Evolutionary conservation across 1,140 invertebrate genomes (phyloP), one percentile per base, ranked within the genome.

Genomic region (Phymorhynchus buccinoides): DNA sequence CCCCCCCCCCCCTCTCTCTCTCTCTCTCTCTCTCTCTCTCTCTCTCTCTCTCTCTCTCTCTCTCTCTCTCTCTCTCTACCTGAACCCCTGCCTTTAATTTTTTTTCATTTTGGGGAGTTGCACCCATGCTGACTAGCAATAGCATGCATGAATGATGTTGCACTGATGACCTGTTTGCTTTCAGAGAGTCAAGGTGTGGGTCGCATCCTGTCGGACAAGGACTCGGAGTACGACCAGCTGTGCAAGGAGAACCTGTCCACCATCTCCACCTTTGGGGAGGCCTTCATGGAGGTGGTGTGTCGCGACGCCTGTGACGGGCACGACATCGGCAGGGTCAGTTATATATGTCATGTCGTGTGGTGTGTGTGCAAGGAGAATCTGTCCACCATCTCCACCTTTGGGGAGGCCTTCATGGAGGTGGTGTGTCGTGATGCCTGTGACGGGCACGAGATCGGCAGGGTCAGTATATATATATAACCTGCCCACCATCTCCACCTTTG

Each of bases 301-400:
- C 95, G 96, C 84, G 97, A 98, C 93, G 97, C 96, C 85, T 96
- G 97, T 14, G 96, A 96, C 22, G 96, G 97, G 0, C 97, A 98
- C 91, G 96, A 98, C 89, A 96, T 98, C 32, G 97, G 96, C 90
- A 96, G 97, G 90, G 94, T 95, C 87, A 90, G 91, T 91, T 35
- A 35, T n/a, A n/a, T n/a, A n/a, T n/a, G n/a, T n/a, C n/a, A n/a
- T n/a, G n/a, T n/a, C n/a, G n/a, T n/a, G n/a, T n/a, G n/a, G n/a
- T n/a, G n/a, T n/a, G n/a, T 94, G 42, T 89, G 90, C 0, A 90
- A 90, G 37, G 94, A 94, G 80, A 94, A 93, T 88, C 90, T 95
- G 42, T 93, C 96, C 85, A 95, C 96, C 0, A 95, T 96, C 66
- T 93, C 95, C 1, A 94, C 94, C 6, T 97, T 96, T 90, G 96